These are phyloP conservation scores for Aphidius ervi DNA, from an alignment of 1,140 invertebrate species.

Conservation along the genomic window DNA sequence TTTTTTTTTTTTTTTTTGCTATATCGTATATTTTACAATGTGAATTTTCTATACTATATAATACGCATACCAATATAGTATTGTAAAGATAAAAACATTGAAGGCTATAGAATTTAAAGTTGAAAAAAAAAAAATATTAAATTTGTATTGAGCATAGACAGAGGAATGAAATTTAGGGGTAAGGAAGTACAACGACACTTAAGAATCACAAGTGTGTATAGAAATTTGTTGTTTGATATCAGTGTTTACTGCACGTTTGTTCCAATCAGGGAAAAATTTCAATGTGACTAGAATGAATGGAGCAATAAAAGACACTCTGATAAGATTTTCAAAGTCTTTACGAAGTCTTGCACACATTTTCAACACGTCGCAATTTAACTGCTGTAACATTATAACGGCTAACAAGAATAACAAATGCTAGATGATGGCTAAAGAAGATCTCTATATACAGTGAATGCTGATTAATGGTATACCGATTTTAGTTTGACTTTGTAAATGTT, in stretches of 20 bases:
- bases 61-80: too few relatives aligned
- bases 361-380: conserved; percentile 6
- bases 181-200: too few relatives aligned
- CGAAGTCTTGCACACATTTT: conserved; percentile 18
- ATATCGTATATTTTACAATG: not conserved
- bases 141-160: too few relatives aligned
- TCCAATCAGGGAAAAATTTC: conserved; percentile 18
- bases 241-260: conserved; percentile 19
- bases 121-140: too few relatives aligned
- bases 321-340: conserved; percentile 7
- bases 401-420: not conserved
- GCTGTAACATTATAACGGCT: not conserved
- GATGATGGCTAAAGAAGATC: not conserved
- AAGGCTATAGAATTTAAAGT: too few relatives aligned
- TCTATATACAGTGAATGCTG: not conserved
- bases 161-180: too few relatives aligned
- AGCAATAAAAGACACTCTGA: conserved; percentile 34
- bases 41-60: too few relatives aligned
- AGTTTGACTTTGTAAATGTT: too few relatives aligned
- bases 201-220: too few relatives aligned
- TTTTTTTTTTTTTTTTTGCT: not conserved
- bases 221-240: not conserved
- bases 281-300: conserved; percentile 28
- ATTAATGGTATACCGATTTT: not conserved
- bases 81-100: too few relatives aligned